A percentile compares a stretch with the other conserved stretches of the same genome.
phyloP scores from a whole-genome alignment of 1,140 invertebrate species.

The Latrodectus geometricus region DNA sequence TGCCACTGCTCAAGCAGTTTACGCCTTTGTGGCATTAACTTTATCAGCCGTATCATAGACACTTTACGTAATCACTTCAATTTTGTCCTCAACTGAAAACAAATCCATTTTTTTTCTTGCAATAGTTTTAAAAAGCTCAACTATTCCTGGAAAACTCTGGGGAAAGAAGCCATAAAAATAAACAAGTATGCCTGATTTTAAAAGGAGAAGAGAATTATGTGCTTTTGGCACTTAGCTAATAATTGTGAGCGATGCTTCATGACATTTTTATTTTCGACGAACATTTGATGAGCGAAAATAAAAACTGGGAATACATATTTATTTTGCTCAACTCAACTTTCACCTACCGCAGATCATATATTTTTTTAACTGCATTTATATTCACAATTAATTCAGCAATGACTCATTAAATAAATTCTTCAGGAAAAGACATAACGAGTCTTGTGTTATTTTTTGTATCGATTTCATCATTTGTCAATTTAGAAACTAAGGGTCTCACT shows the following conservation, averaged over 20 bases:
- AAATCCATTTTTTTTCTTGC: conserved; percentile 9
- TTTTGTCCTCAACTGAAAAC: conserved; percentile 22
- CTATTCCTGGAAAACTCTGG: conserved; percentile 32
- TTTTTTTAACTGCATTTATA: too few species aligned
- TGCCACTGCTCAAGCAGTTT: conserved; percentile 39
- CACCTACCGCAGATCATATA: too few species aligned
- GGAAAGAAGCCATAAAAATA: conserved; percentile 27
- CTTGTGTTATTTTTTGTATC: too few species aligned
- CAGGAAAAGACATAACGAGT: too few species aligned
- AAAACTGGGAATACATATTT: too few species aligned
- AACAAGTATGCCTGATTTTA: not conserved
- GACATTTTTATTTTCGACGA: not conserved
- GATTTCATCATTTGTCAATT: too few species aligned
- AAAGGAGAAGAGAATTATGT: conserved; percentile 11
- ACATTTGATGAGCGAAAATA: too few species aligned
- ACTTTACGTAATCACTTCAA: conserved; percentile 39
- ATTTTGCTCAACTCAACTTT: too few species aligned
- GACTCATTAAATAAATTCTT: too few species aligned
- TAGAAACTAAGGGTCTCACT: too few species aligned
- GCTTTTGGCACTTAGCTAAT: conserved; percentile 38
- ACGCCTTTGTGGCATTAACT: conserved; percentile 17
- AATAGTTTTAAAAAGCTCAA: conserved; percentile 39
- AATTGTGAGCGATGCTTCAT: conserved; percentile 12
- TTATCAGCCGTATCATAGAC: not conserved
- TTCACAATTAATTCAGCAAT: too few species aligned